phyloP scores from a whole-genome alignment of 2,888 invertebrate species.

The Tanypteryx hageni region DNA sequence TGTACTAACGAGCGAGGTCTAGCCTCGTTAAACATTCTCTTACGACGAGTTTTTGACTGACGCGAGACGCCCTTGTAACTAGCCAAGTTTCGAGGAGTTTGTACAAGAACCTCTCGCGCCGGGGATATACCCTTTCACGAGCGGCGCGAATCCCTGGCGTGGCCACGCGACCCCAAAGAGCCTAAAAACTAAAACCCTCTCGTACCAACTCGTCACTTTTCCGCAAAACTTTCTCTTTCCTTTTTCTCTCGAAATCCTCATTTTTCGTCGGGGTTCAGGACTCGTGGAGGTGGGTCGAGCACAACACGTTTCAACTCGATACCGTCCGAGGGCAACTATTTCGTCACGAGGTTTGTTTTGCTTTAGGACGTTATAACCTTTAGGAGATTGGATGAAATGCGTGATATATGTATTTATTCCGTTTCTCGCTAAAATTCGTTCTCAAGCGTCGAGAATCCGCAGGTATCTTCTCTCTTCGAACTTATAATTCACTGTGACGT shows the following conservation, averaged over 20 bases:
- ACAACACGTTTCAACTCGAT: neutral
- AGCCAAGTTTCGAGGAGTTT: neutral
- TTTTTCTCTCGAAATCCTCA: neutral
- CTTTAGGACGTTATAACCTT: too few relatives aligned
- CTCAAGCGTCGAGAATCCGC: too few relatives aligned
- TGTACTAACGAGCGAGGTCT: too few relatives aligned
- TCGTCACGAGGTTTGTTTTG: neutral
- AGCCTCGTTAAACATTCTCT: too few relatives aligned
- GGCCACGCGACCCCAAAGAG: neutral
- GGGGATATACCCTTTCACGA: neutral
- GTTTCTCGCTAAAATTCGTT: too few relatives aligned
- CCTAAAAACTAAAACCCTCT: neutral
- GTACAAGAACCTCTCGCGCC: neutral
- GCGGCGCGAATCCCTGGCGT: neutral
- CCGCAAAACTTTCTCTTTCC: slow-evolving; percentile 5
- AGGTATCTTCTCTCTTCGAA: too few relatives aligned
- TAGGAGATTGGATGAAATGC: too few relatives aligned
- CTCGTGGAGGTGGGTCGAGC: neutral
- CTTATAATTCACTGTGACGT: too few relatives aligned
- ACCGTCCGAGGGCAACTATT: neutral
- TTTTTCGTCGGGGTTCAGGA: too few relatives aligned
- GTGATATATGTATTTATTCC: too few relatives aligned
- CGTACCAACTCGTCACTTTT: neutral
- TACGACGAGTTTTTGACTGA: too few relatives aligned
- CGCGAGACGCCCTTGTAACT: neutral